Evolutionary conservation across 2,888 invertebrate genomes (phyloP).

Genomic region (Dynastes tityus): DNA sequence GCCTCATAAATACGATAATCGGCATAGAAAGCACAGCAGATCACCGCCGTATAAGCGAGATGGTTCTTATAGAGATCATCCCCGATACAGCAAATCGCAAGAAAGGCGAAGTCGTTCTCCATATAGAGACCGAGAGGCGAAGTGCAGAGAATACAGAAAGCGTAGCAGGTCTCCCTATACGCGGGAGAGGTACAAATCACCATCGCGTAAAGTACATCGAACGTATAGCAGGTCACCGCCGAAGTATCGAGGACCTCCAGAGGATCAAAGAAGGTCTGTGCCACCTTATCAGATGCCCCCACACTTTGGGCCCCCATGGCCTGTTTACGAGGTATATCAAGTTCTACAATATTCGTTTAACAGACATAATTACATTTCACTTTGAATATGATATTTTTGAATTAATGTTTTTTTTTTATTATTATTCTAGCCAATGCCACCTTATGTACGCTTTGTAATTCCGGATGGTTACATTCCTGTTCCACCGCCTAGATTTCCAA

Average conservation of each 20-base stretch:
- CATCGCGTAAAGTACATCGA: constrained; percentile 31
- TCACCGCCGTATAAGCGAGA: constrained; percentile 33
- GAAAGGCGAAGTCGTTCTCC: constrained; percentile 38
- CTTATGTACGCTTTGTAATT: constrained; percentile 22
- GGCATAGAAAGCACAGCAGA: constrained; percentile 31
- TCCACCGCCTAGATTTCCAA: constrained; percentile 24
- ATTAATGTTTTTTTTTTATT: neutral
- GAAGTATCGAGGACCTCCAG: constrained; percentile 12
- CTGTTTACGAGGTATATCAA: constrained; percentile 26
- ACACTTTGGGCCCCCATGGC: constrained; percentile 26
- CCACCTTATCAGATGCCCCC: constrained; percentile 32
- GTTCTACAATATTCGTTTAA: neutral
- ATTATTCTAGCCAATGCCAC: constrained; percentile 27
- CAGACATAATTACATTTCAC: neutral
- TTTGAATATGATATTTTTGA: neutral
- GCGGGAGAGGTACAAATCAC: constrained; percentile 43
- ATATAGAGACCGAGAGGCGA: constrained; percentile 18
- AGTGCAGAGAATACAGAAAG: constrained; percentile 37
- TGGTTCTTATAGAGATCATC: constrained; percentile 5
- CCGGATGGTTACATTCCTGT: constrained; percentile 25
- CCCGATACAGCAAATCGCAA: constrained; percentile 17
- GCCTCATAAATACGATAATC: constrained; percentile 29
- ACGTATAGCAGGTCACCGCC: constrained; percentile 39
- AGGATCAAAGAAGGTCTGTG: constrained; percentile 19
- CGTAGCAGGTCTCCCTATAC: constrained; percentile 41